phyloP scores from a whole-genome alignment of 2,888 invertebrate genomes.

The Nomada lathburiana region DNA sequence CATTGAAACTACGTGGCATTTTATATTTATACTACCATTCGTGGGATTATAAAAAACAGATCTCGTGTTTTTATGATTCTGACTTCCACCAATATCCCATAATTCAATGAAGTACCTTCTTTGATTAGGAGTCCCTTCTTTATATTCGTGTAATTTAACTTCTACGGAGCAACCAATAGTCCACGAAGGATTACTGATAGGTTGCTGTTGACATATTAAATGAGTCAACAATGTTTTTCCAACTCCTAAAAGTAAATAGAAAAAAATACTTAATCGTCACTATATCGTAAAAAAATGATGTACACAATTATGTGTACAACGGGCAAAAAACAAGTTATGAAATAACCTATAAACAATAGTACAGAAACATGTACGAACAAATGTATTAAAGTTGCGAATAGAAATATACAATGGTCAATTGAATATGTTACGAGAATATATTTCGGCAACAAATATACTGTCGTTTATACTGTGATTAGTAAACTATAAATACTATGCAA shows the following conservation, averaged over 20 bases:
- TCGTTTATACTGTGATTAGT: not conserved
- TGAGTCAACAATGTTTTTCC: conserved; percentile 98
- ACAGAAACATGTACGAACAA: conserved; percentile 1
- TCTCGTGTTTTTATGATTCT: conserved; percentile 96
- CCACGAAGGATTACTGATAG: conserved; percentile 95
- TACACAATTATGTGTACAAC: not conserved
- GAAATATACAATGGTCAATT: not conserved
- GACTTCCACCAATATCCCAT: conserved; percentile 98
- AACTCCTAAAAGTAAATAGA: conserved; percentile 89
- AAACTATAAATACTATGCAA: not conserved
- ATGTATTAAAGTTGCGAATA: not conserved
- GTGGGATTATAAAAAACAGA: conserved; percentile 97
- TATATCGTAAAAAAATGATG: not conserved
- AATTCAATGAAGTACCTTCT: conserved; percentile 96
- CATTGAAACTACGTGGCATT: not conserved
- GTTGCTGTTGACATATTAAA: conserved; percentile 94
- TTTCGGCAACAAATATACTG: not conserved
- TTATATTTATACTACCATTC: conserved; percentile 88
- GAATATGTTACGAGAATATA: not conserved
- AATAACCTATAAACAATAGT: conserved; percentile 29
- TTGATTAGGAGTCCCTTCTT: conserved; percentile 96
- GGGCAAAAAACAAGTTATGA: not conserved
- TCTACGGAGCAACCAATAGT: conserved; percentile 98
- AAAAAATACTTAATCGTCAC: not conserved
- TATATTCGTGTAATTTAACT: conserved; percentile 97